These are phyloP conservation scores for Puma concolor DNA, from an alignment of 2,113 vertebrate species.

Conservation along the genomic window DNA sequence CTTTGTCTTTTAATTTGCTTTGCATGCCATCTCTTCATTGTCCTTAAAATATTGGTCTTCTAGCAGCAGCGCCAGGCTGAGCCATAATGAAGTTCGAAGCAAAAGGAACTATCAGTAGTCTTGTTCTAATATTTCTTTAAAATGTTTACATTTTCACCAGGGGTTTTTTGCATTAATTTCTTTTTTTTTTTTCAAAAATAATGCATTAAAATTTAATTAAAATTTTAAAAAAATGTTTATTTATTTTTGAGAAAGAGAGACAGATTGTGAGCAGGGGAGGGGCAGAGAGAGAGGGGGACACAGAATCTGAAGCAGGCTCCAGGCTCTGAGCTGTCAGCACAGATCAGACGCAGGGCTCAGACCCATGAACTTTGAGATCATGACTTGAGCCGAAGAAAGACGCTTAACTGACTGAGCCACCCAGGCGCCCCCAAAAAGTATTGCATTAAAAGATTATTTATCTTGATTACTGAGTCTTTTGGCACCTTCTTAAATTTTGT, in stretches of 20 bases:
- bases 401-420: too few species aligned
- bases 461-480: background rate
- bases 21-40: background rate
- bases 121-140: background rate
- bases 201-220: background rate
- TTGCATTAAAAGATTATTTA: background rate
- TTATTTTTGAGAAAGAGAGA: too few species aligned
- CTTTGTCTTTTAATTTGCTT: background rate
- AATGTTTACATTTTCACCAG: background rate
- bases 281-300: too few species aligned
- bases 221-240: too few species aligned
- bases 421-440: background rate
- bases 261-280: too few species aligned
- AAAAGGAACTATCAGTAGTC: background rate
- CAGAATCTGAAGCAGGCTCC: too few species aligned
- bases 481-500: background rate
- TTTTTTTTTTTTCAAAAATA: background rate
- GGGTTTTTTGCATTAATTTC: background rate
- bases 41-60: background rate
- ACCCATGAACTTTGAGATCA: too few species aligned
- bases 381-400: too few species aligned
- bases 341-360: too few species aligned
- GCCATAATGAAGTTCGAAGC: background rate
- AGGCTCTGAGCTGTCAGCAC: too few species aligned
- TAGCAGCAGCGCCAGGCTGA: background rate